A percentile compares a stretch with the other conserved stretches of the same genome.
phyloP scores from a whole-genome alignment of 2,888 invertebrate genomes.

The Theodoxus fluviatilis region DNA sequence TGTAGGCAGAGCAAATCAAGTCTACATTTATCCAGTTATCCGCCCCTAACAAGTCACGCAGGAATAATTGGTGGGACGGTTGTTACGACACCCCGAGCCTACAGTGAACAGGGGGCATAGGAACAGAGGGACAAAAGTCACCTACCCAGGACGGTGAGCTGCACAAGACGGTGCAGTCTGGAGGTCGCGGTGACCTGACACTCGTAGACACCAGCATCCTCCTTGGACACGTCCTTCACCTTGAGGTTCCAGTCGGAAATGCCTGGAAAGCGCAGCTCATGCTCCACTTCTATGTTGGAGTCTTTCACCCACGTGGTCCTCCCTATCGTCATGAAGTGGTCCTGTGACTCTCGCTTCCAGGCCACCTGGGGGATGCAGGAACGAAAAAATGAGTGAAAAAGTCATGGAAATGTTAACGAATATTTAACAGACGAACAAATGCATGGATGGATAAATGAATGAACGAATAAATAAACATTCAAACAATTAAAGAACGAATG shows the following conservation, averaged over 20 bases:
- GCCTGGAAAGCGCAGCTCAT: constrained; percentile 16
- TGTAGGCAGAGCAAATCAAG: too few relatives aligned
- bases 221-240: constrained; percentile 31
- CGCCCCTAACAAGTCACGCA: too few relatives aligned
- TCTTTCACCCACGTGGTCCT: constrained; percentile 30
- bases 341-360: constrained; percentile 26
- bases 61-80: too few relatives aligned
- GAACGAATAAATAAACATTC: too few relatives aligned
- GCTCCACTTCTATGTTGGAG: constrained; percentile 32
- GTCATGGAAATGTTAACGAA: too few relatives aligned
- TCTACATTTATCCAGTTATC: too few relatives aligned
- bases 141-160: constrained; percentile 33
- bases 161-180: constrained; percentile 29
- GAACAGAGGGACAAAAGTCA: constrained; percentile 9
- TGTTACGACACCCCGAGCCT: too few relatives aligned
- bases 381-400: too few relatives aligned
- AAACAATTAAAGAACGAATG: too few relatives aligned
- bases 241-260: constrained; percentile 31
- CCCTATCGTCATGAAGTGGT: constrained; percentile 33
- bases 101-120: too few relatives aligned
- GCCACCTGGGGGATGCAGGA: constrained; percentile 23
- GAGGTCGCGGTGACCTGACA: constrained; percentile 33
- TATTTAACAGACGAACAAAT: too few relatives aligned
- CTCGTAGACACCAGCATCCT: constrained; percentile 33
- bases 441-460: too few relatives aligned